Conservation (phyloP, 2,888 invertebrate genomes). For the Athalia rosae region DNA sequence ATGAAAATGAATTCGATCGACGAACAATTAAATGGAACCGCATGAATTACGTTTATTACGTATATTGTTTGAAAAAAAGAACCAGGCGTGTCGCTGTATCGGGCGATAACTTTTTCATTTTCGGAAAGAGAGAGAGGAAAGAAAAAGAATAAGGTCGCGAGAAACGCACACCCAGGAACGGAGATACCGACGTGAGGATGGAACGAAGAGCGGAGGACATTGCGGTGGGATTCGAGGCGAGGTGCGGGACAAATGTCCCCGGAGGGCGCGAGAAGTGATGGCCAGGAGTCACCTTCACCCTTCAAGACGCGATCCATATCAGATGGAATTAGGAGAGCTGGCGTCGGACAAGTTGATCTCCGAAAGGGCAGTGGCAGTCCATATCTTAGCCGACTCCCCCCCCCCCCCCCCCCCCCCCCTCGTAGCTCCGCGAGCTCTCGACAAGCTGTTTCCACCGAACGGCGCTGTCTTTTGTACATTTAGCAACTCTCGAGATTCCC, state of each 20-base stretch:
- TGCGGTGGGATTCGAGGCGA: neutral
- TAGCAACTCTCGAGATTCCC: too few species aligned
- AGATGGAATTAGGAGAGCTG: conserved; percentile 38
- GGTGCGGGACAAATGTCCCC: conserved; percentile 14
- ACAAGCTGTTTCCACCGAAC: too few species aligned
- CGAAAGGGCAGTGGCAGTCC: conserved; percentile 21
- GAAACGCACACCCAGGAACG: neutral
- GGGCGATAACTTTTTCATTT: neutral
- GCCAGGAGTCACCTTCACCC: conserved; percentile 39
- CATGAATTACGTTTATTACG: too few species aligned
- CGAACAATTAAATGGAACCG: too few species aligned
- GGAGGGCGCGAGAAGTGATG: conserved; percentile 39
- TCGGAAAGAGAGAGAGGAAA: neutral
- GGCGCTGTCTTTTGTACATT: too few species aligned
- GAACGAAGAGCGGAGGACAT: neutral
- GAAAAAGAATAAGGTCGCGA: conserved; percentile 1
- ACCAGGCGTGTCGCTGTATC: neutral
- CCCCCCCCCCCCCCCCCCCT: too few species aligned
- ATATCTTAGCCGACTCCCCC: conserved; percentile 18
- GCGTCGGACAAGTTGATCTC: conserved; percentile 41
- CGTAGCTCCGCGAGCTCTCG: neutral
- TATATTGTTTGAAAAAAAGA: too few species aligned
- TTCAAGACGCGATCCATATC: conserved; percentile 38
- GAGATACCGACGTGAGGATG: conserved; percentile 3
- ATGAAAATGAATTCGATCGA: too few species aligned